phyloP scores from a whole-genome alignment of 1,140 invertebrate species.

The Littorina saxatilis region DNA sequence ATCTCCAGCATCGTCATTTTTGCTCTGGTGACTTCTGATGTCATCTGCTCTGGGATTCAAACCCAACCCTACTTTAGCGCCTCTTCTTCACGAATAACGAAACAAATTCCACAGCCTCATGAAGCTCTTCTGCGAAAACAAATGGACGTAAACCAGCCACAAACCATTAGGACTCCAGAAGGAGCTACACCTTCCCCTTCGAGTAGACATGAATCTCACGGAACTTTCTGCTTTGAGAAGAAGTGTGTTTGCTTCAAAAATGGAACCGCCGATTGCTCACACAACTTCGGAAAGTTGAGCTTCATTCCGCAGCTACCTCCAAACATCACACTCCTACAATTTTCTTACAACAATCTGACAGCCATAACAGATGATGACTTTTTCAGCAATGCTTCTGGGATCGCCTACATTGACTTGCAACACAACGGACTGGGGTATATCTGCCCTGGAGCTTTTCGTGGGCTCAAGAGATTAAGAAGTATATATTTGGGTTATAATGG shows the following conservation, averaged over 20 bases:
- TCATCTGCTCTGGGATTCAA: no score
- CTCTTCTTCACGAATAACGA: no score
- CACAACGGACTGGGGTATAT: constrained; percentile 20
- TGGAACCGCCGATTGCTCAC: neutral
- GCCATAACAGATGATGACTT: neutral
- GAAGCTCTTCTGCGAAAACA: no score
- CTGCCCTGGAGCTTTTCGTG: neutral
- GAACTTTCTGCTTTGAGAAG: neutral
- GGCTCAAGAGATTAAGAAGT: neutral
- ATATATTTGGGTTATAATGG: neutral
- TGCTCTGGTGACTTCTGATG: no score
- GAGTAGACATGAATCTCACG: no score
- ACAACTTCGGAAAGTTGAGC: neutral
- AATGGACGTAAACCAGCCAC: no score
- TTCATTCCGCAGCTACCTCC: neutral
- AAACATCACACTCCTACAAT: neutral
- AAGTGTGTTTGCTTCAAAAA: neutral
- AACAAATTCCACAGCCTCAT: no score
- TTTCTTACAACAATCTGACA: constrained; percentile 28
- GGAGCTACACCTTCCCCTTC: no score
- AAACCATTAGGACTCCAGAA: no score
- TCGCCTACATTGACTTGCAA: neutral
- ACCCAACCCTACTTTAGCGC: no score
- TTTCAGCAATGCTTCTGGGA: neutral
- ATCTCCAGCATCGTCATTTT: no score